Evolutionary conservation across 2,113 vertebrate genomes (phyloP).

Genomic region (Xerus inauris): DNA sequence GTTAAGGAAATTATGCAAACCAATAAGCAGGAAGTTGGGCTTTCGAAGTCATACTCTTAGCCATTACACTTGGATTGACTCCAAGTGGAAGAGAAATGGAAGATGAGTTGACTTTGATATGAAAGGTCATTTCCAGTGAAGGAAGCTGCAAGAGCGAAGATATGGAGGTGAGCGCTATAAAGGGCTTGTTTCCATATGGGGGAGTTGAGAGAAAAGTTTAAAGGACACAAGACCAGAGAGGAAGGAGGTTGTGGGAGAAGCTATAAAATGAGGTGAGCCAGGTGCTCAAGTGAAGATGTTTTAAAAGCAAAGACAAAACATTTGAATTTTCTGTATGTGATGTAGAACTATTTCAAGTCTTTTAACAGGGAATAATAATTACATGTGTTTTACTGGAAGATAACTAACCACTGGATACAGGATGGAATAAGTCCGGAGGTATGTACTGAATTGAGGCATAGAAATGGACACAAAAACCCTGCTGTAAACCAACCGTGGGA

Average conservation of each 20-base stretch:
- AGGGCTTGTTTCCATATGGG: not conserved
- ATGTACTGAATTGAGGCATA: not conserved
- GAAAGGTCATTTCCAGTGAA: slow-evolving; percentile 50
- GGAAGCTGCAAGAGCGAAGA: slow-evolving; percentile 30
- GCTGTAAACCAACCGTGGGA: not conserved
- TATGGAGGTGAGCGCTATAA: not conserved
- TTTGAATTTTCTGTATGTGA: not conserved
- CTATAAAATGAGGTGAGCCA: not conserved
- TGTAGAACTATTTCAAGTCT: not conserved
- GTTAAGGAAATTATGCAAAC: not conserved
- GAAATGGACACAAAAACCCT: not conserved
- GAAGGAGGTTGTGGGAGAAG: not conserved
- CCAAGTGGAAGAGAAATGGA: slow-evolving; percentile 58
- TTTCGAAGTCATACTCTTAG: not conserved
- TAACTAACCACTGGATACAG: not conserved
- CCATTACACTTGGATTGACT: not conserved
- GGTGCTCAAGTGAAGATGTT: not conserved
- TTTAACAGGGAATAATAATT: not conserved
- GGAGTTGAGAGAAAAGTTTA: not conserved
- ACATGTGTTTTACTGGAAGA: not conserved
- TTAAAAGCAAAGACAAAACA: not conserved
- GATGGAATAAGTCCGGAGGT: not conserved
- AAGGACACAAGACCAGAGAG: not conserved
- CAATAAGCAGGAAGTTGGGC: slow-evolving; percentile 3
- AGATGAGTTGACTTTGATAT: not conserved